Evolutionary conservation across 2,797 vertebrate species (phyloP).

Genomic region (Galagoides demidoff): DNA sequence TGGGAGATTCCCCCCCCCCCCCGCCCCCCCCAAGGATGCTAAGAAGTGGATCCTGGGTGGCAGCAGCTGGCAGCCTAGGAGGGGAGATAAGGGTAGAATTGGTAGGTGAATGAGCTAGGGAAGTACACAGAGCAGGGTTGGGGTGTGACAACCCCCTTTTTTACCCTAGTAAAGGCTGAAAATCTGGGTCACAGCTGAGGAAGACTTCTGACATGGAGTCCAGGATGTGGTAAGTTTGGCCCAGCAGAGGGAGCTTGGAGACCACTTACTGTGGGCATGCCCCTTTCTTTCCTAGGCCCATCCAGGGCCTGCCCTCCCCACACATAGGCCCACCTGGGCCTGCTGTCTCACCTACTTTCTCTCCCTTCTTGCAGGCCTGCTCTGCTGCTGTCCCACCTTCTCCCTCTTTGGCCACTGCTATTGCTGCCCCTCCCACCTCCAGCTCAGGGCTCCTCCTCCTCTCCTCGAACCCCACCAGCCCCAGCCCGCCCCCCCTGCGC

Average conservation of each 20-base stretch:
- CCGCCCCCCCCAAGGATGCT: neutral
- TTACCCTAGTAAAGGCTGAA: conserved; percentile 86
- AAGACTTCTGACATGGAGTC: conserved; percentile 84
- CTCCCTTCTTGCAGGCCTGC: conserved; percentile 62
- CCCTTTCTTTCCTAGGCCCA: conserved; percentile 11
- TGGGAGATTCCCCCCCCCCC: neutral
- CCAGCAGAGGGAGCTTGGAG: conserved; percentile 39
- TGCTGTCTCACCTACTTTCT: conserved; percentile 37
- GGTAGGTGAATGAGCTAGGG: neutral
- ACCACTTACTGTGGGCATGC: neutral
- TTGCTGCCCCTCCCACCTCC: conserved; percentile 81
- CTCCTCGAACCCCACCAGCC: conserved; percentile 78
- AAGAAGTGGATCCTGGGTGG: neutral
- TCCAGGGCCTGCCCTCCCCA: neutral
- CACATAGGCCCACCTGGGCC: neutral
- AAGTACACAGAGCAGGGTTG: neutral
- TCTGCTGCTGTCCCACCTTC: conserved; percentile 82
- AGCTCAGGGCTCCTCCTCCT: conserved; percentile 82
- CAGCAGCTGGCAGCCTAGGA: neutral
- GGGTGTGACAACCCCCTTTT: conserved; percentile 50
- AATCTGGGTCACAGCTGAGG: conserved; percentile 81
- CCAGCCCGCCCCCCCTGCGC: conserved; percentile 86
- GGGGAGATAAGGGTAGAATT: neutral
- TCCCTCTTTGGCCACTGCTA: conserved; percentile 87
- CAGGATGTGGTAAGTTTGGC: conserved; percentile 86